Evolutionary conservation across 2,113 vertebrate species (phyloP).

Genomic region (Harpagus bidentatus): DNA sequence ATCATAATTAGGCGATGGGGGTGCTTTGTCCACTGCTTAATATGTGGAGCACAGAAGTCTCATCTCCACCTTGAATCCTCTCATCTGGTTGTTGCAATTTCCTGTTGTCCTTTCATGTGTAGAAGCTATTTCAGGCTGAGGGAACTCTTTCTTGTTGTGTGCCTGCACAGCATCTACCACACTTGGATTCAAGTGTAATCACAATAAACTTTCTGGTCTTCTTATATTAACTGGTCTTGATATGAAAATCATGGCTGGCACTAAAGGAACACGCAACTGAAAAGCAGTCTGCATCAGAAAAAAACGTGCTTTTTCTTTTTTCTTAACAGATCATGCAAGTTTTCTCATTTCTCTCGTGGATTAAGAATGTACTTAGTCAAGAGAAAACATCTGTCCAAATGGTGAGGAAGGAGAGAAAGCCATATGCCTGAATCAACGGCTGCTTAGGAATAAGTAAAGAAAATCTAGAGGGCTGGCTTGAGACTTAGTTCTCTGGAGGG

Average conservation of each 20-base stretch:
- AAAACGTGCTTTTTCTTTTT: not conserved
- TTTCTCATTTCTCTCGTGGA: not conserved
- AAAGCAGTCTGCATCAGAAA: not conserved
- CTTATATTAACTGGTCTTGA: not conserved
- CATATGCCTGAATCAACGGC: not conserved
- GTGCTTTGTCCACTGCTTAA: not conserved
- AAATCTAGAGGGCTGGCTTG: not conserved
- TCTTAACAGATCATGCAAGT: not conserved
- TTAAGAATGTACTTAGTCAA: not conserved
- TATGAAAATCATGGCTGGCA: not conserved
- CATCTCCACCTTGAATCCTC: not conserved
- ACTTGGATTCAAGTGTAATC: not conserved
- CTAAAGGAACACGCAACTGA: not conserved
- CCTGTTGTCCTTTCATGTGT: not conserved
- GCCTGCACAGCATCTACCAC: not conserved
- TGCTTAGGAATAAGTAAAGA: not conserved
- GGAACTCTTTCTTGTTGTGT: not conserved
- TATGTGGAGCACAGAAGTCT: not conserved
- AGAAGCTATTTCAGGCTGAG: not conserved
- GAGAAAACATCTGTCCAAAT: conserved; percentile 26
- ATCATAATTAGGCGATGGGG: not conserved
- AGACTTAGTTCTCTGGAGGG: not conserved
- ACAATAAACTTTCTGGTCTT: not conserved
- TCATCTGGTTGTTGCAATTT: not conserved
- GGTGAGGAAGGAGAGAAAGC: not conserved